phyloP scores from a whole-genome alignment of 2,888 invertebrate species.

The Physocephala rufipes region DNA sequence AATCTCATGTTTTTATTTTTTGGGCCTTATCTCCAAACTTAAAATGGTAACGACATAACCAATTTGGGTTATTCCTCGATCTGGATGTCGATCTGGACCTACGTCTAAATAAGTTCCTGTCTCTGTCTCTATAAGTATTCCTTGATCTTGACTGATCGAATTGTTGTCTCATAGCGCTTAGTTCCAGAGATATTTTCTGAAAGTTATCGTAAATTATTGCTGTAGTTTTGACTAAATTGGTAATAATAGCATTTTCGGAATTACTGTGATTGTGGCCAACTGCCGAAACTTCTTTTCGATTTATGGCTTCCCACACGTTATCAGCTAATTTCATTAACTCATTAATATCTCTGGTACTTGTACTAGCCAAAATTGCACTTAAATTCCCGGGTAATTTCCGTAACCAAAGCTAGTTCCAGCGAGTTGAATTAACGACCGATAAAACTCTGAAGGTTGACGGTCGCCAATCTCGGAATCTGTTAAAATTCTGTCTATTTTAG shows the following conservation, averaged over 20 bases:
- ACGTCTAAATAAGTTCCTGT: no score
- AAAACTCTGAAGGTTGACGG: no score
- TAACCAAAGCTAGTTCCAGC: neutral
- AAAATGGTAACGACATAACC: neutral
- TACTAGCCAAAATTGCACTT: neutral
- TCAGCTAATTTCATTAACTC: neutral
- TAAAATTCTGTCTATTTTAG: no score
- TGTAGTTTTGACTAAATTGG: neutral
- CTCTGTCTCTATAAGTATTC: no score
- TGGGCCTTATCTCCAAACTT: neutral
- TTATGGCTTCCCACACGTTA: neutral
- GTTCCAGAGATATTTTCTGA: no score
- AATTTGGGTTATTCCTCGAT: neutral
- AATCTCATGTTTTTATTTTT: neutral
- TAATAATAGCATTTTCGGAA: neutral
- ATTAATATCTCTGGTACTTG: neutral
- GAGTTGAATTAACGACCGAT: no score
- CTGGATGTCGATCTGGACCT: no score
- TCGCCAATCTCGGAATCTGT: no score
- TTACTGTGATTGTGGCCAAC: no score
- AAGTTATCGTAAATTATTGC: no score
- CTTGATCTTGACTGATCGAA: no score
- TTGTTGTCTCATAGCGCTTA: no score
- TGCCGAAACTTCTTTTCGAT: neutral
- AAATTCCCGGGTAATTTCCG: neutral